phyloP scores from a whole-genome alignment of 1,140 invertebrate species.

The Eupeodes corollae region DNA sequence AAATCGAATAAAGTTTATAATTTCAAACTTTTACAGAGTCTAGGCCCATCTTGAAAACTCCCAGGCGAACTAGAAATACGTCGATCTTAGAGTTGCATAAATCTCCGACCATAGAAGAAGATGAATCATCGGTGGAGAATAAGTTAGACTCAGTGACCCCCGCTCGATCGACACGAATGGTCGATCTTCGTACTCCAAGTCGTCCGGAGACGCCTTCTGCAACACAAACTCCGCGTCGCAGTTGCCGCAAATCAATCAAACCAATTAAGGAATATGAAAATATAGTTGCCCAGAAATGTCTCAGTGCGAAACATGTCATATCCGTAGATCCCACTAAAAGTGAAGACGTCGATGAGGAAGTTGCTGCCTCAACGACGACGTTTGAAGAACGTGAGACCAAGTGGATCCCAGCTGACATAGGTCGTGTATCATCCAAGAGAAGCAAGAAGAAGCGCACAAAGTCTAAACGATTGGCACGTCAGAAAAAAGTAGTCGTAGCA shows the following conservation, averaged over 20 bases:
- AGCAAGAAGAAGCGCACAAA: conserved; percentile 2
- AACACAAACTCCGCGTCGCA: conserved; percentile 21
- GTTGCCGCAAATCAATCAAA: conserved; percentile 23
- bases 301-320: background rate
- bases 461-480: background rate
- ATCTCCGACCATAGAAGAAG: no score
- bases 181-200: background rate
- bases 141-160: no score
- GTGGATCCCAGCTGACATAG: conserved; percentile 18
- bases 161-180: no score
- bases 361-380: background rate
- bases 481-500: background rate
- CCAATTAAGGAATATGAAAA: conserved; percentile 23
- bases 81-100: no score
- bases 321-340: background rate
- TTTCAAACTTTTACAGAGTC: no score
- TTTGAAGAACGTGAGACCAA: conserved; percentile 5
- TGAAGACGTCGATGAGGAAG: background rate
- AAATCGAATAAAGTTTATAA: no score
- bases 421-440: conserved; percentile 15
- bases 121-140: no score
- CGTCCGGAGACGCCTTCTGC: background rate
- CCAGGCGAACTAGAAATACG: no score
- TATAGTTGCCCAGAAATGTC: conserved; percentile 14
- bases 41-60: no score